Conservation (phyloP, 2,797 vertebrate species). For the Acomys russatus region DNA sequence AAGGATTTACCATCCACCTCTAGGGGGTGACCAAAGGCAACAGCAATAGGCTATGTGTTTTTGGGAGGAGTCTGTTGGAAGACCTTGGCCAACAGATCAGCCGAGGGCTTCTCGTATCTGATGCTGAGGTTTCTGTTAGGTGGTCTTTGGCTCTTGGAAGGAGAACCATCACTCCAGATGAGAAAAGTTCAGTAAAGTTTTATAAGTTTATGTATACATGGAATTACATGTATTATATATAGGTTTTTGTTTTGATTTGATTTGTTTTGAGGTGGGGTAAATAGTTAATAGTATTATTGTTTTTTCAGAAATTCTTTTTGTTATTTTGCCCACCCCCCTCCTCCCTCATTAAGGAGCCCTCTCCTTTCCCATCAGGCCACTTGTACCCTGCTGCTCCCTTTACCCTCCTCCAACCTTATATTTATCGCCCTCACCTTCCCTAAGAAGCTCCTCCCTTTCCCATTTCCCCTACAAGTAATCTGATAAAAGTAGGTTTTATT, state of each 20-base stretch:
- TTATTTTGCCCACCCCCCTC: not conserved
- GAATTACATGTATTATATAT: no score
- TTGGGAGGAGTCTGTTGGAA: not conserved
- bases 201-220: not conserved
- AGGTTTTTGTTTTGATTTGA: not conserved
- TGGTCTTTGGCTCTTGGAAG: not conserved
- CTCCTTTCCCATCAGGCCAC: no score
- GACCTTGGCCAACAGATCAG: not conserved
- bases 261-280: no score
- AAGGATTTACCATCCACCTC: not conserved
- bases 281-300: not conserved
- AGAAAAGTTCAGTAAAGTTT: not conserved
- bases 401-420: not conserved
- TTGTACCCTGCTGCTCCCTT: not conserved
- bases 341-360: not conserved
- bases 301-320: not conserved
- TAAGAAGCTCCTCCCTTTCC: not conserved
- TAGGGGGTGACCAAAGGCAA: not conserved
- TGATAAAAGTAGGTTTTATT: slow-evolving; percentile 12
- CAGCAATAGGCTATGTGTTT: not conserved
- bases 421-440: not conserved
- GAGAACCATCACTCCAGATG: not conserved
- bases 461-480: not conserved
- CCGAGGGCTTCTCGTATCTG: not conserved
- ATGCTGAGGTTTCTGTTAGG: not conserved